These are phyloP conservation scores for Lamellibrachia luymesi DNA, from an alignment of 1,140 invertebrate genomes.

Conservation along the genomic window DNA sequence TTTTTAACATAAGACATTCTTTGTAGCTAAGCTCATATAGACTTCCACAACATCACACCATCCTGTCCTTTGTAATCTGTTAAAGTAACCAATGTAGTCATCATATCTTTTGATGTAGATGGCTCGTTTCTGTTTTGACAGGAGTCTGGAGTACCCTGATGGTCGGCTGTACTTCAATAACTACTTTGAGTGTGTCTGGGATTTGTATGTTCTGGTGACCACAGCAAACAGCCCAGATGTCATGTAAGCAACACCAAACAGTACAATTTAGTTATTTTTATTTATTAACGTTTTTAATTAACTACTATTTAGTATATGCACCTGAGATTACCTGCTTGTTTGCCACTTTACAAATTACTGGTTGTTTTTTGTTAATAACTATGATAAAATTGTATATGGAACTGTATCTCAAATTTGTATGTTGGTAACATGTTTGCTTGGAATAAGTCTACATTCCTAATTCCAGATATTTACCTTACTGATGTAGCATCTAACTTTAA, in stretches of 20 bases:
- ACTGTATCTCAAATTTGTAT: neutral
- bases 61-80: too few species aligned
- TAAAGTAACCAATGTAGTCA: neutral
- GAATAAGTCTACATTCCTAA: neutral
- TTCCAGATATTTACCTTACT: neutral
- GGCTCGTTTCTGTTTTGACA: neutral
- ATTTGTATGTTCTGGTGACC: constrained; percentile 62
- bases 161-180: constrained; percentile 57
- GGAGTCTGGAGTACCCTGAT: constrained; percentile 47
- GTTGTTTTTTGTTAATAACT: neutral
- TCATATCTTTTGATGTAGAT: neutral
- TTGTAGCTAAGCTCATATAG: too few species aligned
- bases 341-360: neutral
- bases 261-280: neutral
- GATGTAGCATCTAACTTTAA: neutral
- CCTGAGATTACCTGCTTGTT: neutral
- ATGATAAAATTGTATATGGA: neutral
- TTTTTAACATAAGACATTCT: too few species aligned
- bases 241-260: constrained; percentile 54
- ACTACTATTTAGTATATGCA: neutral
- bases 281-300: neutral
- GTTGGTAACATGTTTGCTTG: neutral
- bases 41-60: too few species aligned
- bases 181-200: constrained; percentile 59
- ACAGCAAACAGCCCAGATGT: constrained; percentile 63